phyloP scores from a whole-genome alignment of 2,797 vertebrate genomes.

The Epinephelus coioides region DNA sequence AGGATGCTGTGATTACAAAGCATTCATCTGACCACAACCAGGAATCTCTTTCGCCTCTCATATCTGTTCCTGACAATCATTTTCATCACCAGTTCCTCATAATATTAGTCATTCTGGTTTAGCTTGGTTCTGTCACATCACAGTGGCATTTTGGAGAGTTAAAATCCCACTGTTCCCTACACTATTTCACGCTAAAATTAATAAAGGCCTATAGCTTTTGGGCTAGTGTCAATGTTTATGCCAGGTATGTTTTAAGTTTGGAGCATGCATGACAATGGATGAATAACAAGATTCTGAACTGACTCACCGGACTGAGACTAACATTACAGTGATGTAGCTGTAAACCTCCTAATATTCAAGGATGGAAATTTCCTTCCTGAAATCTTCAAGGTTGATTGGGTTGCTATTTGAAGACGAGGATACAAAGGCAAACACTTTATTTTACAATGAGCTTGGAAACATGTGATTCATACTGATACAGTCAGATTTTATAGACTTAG shows the following conservation, averaged over 20 bases:
- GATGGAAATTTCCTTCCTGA: slow-evolving; percentile 10
- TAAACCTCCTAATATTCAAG: background rate
- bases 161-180: background rate
- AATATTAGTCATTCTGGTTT: background rate
- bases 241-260: background rate
- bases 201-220: too few species aligned
- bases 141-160: background rate
- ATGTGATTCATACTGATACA: background rate
- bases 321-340: background rate
- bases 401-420: background rate
- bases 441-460: slow-evolving; percentile 16
- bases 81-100: background rate
- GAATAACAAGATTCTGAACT: background rate
- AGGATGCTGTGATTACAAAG: background rate
- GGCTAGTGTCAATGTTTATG: background rate
- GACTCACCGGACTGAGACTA: background rate
- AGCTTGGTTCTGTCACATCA: background rate
- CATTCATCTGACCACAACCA: background rate
- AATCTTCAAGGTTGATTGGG: background rate
- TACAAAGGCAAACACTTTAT: background rate
- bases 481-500: slow-evolving; percentile 12
- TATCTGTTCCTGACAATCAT: background rate
- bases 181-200: too few species aligned
- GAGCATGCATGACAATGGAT: background rate
- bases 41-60: background rate